Evolutionary conservation across 2,888 invertebrate species (phyloP).

Genomic region (Teleogryllus oceanicus): DNA sequence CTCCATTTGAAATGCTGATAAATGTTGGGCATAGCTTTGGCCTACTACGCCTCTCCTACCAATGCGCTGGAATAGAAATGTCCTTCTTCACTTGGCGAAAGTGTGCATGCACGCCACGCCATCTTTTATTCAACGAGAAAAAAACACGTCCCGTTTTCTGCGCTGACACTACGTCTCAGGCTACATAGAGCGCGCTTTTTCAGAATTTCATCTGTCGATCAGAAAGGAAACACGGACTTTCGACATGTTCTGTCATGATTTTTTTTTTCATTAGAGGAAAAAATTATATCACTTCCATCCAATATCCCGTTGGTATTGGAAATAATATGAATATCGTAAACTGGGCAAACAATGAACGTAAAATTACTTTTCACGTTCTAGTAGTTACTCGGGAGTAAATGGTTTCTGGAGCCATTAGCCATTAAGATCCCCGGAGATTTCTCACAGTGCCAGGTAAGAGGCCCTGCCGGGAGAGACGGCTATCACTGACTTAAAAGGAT

Average conservation of each 20-base stretch:
- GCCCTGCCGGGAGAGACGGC: too few species aligned
- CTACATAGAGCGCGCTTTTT: not conserved
- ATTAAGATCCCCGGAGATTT: not conserved
- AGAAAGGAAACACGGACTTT: not conserved
- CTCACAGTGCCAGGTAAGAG: not conserved
- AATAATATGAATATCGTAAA: conserved; percentile 6
- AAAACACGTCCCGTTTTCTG: not conserved
- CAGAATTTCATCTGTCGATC: not conserved
- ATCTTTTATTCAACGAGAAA: conserved; percentile 18
- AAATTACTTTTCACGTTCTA: conserved; percentile 1
- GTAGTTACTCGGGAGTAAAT: not conserved
- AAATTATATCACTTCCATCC: not conserved
- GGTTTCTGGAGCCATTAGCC: not conserved
- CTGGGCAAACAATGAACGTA: not conserved
- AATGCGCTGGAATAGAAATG: not conserved
- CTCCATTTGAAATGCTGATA: not conserved
- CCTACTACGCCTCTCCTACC: not conserved
- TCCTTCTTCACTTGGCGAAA: not conserved
- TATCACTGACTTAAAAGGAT: too few species aligned
- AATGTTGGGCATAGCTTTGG: not conserved
- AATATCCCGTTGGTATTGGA: not conserved
- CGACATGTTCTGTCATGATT: not conserved
- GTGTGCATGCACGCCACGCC: not conserved
- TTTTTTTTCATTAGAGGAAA: not conserved
- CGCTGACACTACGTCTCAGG: not conserved